Evolutionary conservation across 1,140 invertebrate genomes (phyloP), one percentile per base, ranked within the genome.

Genomic region (Zophobas morio): DNA sequence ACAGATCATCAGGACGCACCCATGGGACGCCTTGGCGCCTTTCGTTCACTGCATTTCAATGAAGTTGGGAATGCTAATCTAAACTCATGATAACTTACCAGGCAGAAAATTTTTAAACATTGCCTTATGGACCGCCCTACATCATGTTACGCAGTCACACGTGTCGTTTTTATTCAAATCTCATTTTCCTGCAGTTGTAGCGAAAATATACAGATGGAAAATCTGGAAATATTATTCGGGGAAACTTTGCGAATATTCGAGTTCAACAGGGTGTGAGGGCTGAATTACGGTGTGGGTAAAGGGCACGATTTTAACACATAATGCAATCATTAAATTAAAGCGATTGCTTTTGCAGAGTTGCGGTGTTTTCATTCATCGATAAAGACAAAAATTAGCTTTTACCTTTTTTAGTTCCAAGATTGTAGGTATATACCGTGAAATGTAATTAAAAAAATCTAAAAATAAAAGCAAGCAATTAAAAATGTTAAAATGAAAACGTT

Each of bases 1-100:
- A 80, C 80, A 81, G 79, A 81, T 81, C 80, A 81, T 81, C 79
- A 72, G 47, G 76, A 75, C 75, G 60, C 74, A 54, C 80, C 77
- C 75, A 49, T 56, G 78, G 79, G 80, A 80, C 32, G 74, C 47
- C 74, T 74, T 54, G 57, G 54, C 51, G 71, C 71, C 39, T 73
- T 73, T 73, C 71, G 46, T 51, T 73, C 49, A 54, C 60, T 42
- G 60, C 60, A 66, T 66, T 66, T 66, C 60, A 66, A 66, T 66
- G 60, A 66, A 66, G 49, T 56, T 63, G 49, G 66, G 3, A 75
- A 74, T 78, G 46, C 49, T 71, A 71, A 71, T 77, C 66, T 60
- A 53, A 54, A 40, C 66, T 73, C 53, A 34, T 72, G 60, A 74
- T 53, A 75, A 39, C 46, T 51, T 54, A 63, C 36, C 60, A 71